Percentiles rank a stretch among this genome's conserved stretches.
Conservation (phyloP, 1,140 invertebrate genomes). For the Agraylea sexmaculata region DNA sequence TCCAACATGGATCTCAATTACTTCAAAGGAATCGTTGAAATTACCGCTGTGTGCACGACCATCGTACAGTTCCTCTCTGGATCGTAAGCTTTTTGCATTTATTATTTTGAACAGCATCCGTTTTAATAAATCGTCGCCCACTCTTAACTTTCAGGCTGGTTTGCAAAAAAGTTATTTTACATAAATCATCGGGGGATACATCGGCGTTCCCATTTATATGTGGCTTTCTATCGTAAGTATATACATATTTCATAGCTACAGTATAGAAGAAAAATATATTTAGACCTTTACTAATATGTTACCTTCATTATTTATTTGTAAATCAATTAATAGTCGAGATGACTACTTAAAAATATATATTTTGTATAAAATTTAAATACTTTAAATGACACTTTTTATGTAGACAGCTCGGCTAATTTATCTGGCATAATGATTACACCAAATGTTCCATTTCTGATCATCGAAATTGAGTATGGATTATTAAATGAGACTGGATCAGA, state of each 20-base stretch:
- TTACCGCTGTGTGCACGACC: constrained; percentile 52
- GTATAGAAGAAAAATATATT: constrained; percentile 9
- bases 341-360: constrained; percentile 20
- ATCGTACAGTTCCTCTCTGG: constrained; percentile 58
- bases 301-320: constrained; percentile 7
- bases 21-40: constrained; percentile 29
- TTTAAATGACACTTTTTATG: constrained; percentile 5
- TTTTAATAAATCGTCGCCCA: constrained; percentile 5
- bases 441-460: too few relatives aligned
- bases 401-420: constrained; percentile 7
- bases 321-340: constrained; percentile 11
- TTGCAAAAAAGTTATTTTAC: constrained; percentile 52
- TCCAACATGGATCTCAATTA: too few relatives aligned
- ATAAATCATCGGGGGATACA: constrained; percentile 53
- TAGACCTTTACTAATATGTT: constrained; percentile 8
- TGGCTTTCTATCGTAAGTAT: constrained; percentile 62
- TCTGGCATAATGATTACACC: too few relatives aligned
- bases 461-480: too few relatives aligned
- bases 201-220: constrained; percentile 63
- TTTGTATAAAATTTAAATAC: constrained; percentile 15
- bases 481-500: too few relatives aligned
- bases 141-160: constrained; percentile 46
- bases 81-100: constrained; percentile 39
- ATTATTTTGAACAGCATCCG: constrained; percentile 5
- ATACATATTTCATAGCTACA: constrained; percentile 5